These are phyloP conservation scores for Oscheius sp. DNA, from an alignment of 2,888 invertebrate genomes.

Conservation along the genomic window DNA sequence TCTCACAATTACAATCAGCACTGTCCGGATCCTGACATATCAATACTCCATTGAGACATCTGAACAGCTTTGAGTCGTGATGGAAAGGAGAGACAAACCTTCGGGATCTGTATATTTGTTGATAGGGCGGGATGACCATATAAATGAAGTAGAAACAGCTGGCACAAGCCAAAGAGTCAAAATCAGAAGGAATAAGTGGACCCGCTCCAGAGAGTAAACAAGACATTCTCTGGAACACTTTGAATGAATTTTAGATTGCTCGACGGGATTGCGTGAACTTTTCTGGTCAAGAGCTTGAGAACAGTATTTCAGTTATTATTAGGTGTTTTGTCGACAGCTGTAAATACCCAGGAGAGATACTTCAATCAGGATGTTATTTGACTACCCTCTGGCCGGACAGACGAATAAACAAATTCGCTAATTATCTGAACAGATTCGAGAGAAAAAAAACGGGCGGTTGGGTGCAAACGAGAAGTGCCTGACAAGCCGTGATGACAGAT, in stretches of 20 bases:
- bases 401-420: too few species aligned
- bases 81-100: not conserved
- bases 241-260: conserved; percentile 11
- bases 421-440: too few species aligned
- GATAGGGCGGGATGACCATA: conserved; percentile 40
- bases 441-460: too few species aligned
- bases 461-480: too few species aligned
- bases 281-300: too few species aligned
- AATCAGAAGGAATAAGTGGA: conserved; percentile 40
- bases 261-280: not conserved
- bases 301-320: too few species aligned
- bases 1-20: conserved; percentile 45
- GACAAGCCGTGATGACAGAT: conserved; percentile 25
- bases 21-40: conserved; percentile 38
- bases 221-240: conserved; percentile 40
- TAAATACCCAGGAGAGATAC: too few species aligned
- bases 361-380: too few species aligned
- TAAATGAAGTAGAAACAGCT: conserved; percentile 56
- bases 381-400: too few species aligned
- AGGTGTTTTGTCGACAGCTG: too few species aligned
- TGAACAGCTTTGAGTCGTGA: not conserved
- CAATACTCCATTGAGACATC: conserved; percentile 43
- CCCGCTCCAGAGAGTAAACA: conserved; percentile 50
- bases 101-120: not conserved
- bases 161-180: conserved; percentile 51